A percentile compares a stretch with the other conserved stretches of the same genome.
Evolutionary conservation across 2,888 invertebrate species (phyloP).

Genomic region (Willowsia nigromaculata): DNA sequence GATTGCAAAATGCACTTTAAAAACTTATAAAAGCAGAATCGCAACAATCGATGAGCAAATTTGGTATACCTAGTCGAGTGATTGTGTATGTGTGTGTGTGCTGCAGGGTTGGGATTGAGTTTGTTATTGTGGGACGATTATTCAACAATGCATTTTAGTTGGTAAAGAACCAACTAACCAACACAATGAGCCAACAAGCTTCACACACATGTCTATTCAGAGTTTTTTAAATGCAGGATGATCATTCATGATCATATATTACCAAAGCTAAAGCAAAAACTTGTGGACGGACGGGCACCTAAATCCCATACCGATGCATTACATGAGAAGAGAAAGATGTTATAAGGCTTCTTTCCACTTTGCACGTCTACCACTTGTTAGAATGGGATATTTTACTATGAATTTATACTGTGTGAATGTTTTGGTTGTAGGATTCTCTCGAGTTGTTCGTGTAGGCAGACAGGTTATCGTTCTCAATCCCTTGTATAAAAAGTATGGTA

Average conservation of each 20-base stretch:
- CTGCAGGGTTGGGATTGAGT: neutral
- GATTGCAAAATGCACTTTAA: neutral
- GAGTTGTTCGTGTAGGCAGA: conserved; percentile 25
- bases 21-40: neutral
- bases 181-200: neutral
- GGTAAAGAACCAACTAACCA: neutral
- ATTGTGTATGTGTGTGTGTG: neutral
- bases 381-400: neutral
- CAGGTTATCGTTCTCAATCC: conserved; percentile 22
- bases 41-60: conserved; percentile 1
- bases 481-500: neutral
- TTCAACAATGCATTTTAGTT: conserved; percentile 1
- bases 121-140: neutral
- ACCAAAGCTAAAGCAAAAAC: neutral
- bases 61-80: neutral
- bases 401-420: conserved; percentile 17
- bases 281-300: neutral
- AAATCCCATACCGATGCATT: neutral
- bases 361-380: conserved; percentile 18
- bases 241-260: neutral
- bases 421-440: conserved; percentile 9
- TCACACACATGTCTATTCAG: neutral
- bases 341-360: neutral
- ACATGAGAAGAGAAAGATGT: neutral
- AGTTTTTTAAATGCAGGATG: neutral